Conservation (phyloP, 2,888 invertebrate genomes). For the Marronus borbonicus region DNA sequence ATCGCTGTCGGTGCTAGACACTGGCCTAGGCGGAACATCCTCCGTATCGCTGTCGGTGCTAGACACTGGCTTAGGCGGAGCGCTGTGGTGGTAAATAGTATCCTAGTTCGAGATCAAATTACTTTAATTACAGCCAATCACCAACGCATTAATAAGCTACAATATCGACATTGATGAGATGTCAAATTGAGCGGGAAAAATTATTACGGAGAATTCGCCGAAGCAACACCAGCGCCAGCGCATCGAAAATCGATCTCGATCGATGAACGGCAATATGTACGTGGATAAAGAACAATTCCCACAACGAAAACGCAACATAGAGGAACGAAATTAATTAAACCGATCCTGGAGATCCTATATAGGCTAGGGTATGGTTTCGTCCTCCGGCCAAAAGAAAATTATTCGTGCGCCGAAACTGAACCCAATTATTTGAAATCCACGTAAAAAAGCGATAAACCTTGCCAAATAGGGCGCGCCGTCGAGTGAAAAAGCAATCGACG, state of each 20-base stretch:
- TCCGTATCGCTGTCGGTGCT: too few relatives aligned
- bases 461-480: constrained; percentile 1
- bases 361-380: background rate
- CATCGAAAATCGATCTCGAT: background rate
- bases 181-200: too few relatives aligned
- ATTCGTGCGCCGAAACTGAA: constrained; percentile 26
- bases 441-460: constrained; percentile 26
- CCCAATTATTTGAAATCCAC: constrained; percentile 33
- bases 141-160: too few relatives aligned
- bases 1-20: too few relatives aligned
- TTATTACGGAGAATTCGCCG: too few relatives aligned
- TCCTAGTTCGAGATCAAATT: too few relatives aligned
- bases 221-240: too few relatives aligned
- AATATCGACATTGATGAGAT: too few relatives aligned
- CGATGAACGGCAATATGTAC: constrained; percentile 14
- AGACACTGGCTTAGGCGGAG: too few relatives aligned
- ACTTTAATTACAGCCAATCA: too few relatives aligned
- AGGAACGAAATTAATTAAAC: constrained; percentile 27
- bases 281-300: background rate
- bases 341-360: constrained; percentile 15
- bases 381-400: constrained; percentile 2
- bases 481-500: constrained; percentile 20
- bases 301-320: background rate
- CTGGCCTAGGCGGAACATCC: too few relatives aligned
- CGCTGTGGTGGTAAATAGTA: too few relatives aligned